Percentiles rank a stretch among this genome's conserved stretches.
Conservation (phyloP, 2,113 vertebrate species). For the Oceanites oceanicus region DNA sequence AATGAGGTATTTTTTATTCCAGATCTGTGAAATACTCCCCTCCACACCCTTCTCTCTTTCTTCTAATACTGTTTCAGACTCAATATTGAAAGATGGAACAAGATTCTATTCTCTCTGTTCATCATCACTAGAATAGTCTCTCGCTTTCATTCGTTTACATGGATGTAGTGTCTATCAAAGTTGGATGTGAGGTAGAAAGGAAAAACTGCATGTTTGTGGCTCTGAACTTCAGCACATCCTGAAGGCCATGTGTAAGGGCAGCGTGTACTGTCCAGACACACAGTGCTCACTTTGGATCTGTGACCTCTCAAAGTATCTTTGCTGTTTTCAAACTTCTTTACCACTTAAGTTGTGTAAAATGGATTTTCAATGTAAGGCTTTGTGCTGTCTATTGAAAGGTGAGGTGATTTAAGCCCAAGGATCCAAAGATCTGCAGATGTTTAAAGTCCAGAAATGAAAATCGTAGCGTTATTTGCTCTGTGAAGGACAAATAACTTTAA, state of each 20-base stretch:
- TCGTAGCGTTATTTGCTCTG: neutral
- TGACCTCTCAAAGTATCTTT: neutral
- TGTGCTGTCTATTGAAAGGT: accelerated
- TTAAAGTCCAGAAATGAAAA: too few species aligned
- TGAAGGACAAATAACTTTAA: neutral
- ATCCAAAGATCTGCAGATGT: neutral
- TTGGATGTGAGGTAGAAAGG: neutral
- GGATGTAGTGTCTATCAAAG: neutral
- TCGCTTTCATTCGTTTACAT: neutral
- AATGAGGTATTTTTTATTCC: neutral
- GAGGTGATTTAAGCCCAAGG: neutral
- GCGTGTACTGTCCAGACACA: accelerated
- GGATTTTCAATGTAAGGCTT: neutral
- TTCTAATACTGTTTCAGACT: neutral
- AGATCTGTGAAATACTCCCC: neutral
- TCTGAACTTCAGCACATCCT: neutral
- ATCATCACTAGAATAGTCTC: neutral
- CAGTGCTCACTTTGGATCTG: accelerated
- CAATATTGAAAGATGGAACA: neutral
- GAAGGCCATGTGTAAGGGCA: accelerated
- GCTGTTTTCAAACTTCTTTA: neutral
- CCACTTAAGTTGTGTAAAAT: neutral
- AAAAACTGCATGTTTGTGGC: neutral
- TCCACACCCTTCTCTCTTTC: neutral
- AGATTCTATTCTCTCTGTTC: neutral